Evolutionary conservation across 2,888 invertebrate species (phyloP), one percentile per base, ranked within the genome.

Genomic region (Ischnus inquisitorius): DNA sequence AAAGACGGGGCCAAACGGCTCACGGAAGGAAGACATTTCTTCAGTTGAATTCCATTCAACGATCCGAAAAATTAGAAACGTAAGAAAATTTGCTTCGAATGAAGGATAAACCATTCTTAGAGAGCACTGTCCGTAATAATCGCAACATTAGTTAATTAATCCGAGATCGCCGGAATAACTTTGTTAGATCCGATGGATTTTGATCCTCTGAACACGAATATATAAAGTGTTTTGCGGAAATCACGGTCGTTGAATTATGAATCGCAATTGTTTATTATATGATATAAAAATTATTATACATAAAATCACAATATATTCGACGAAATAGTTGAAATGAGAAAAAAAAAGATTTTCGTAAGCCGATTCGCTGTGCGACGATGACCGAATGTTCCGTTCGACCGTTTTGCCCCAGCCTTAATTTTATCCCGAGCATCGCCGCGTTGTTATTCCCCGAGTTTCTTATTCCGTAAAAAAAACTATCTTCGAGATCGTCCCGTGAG

Each of bases 401-500:
- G 6, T 51, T 6, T 19, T 51, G 51, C 19, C 19, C 14, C 51
- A 8, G 34, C 4, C 6, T 34, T 34, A 6, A 34, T 34, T 34
- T 34, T 34, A 34, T 34, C 34, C 2, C 16, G 16, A 51, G 5
- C 19, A 8, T 16, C 51, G 51, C 51, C 19, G 25, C 22, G 22
- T 2, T 54, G 22, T 22, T 22, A 14, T 25, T 2, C 12, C 2
- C 57, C 25, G 22, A 57, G 10, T 57, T 25, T 60, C 46, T 71
- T 57, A 46, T 72, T 43, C 43, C 8, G 12, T 22, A 39, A 39
- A 25, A 57, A 57, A 54, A 54, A 64, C n/a, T 6, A 34, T 76
- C 76, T 57, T 76, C 43, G 48, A 16, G 25, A 41, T 25, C 19
- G 57, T 67, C 51, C 46, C 25, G 28, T 48, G 68, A 46, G 25